A percentile compares a stretch with the other conserved stretches of the same genome.
Conservation (phyloP, 2,797 vertebrate genomes). For the Sebastes nivosus region DNA sequence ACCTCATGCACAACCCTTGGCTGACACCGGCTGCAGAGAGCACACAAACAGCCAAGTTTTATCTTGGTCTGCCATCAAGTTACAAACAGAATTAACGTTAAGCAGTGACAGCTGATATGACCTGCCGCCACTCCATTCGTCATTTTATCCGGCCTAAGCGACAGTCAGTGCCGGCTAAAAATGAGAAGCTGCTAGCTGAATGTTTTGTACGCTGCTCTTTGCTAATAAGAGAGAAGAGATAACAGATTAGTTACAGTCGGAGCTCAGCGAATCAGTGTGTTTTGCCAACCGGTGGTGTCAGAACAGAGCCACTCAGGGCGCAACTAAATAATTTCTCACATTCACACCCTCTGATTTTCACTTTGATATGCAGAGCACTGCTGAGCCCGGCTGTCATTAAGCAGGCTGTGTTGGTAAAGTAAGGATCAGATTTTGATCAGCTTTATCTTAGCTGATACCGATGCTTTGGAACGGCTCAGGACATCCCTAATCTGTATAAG, state of each 20-base stretch:
- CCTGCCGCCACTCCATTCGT: background rate
- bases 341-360: background rate
- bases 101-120: background rate
- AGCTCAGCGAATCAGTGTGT: background rate
- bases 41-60: background rate
- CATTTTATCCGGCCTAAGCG: background rate
- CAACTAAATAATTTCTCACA: background rate
- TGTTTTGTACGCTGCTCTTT: background rate
- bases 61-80: conserved; percentile 7
- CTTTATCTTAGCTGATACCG: background rate
- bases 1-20: background rate
- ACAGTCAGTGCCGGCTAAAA: background rate
- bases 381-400: background rate
- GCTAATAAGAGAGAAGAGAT: background rate
- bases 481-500: background rate
- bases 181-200: background rate
- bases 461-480: background rate
- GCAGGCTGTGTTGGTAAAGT: background rate
- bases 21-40: background rate
- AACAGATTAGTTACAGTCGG: background rate
- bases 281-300: background rate
- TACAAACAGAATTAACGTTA: background rate
- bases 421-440: background rate
- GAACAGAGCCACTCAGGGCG: background rate
- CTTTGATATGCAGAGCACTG: background rate